Conservation (phyloP, 2,113 vertebrate genomes). For the Tragulus kanchil region DNA sequence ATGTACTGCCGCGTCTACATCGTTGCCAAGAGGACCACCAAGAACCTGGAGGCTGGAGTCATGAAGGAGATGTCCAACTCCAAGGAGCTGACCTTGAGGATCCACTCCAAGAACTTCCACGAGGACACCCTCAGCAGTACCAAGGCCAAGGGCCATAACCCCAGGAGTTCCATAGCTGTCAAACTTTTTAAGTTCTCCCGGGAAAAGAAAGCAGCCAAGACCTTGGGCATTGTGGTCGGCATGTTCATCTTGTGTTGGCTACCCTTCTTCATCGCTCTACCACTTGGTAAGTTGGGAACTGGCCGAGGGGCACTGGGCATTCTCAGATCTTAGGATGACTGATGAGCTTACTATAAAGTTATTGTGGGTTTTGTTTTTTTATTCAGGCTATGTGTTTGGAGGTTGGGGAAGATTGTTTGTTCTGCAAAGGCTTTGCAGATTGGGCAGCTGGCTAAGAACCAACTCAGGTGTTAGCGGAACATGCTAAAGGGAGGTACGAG, state of each 20-base stretch:
- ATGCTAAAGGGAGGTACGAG: conserved; percentile 37
- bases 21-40: conserved; percentile 97
- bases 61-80: conserved; percentile 97
- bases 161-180: conserved; percentile 94
- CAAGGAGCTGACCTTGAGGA: conserved; percentile 95
- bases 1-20: conserved; percentile 98
- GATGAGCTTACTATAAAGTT: conserved; percentile 50
- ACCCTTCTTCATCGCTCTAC: conserved; percentile 96
- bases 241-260: conserved; percentile 98
- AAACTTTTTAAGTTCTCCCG: conserved; percentile 97
- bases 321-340: background rate
- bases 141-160: conserved; percentile 91
- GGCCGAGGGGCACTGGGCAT: background rate
- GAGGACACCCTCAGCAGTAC: conserved; percentile 89
- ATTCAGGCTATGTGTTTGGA: conserved; percentile 51
- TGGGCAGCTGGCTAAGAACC: conserved; percentile 69
- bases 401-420: background rate
- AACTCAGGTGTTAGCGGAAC: conserved; percentile 58
- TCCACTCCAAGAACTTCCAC: conserved; percentile 94
- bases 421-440: conserved; percentile 72
- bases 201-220: conserved; percentile 98
- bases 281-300: conserved; percentile 91
- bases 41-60: conserved; percentile 97
- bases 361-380: background rate
- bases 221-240: conserved; percentile 96